Conservation (phyloP, 2,888 invertebrate species). For the Parnassius mnemosyne region DNA sequence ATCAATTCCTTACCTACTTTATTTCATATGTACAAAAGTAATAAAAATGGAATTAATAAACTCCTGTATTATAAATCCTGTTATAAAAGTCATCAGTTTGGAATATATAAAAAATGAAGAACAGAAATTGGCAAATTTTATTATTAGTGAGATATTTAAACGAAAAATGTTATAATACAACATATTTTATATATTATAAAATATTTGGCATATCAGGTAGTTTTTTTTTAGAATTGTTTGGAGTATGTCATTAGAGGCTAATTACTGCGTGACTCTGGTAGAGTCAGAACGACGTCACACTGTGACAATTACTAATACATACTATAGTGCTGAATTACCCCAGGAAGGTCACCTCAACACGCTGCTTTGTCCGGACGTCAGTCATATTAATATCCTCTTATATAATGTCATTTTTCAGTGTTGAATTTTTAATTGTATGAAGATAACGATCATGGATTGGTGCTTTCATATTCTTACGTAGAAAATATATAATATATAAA, state of each 20-base stretch:
- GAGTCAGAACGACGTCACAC: constrained; percentile 31
- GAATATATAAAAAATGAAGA: too few species aligned
- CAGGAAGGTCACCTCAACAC: constrained; percentile 47
- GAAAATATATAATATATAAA: too few species aligned
- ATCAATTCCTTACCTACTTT: constrained; percentile 4
- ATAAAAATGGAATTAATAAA: too few species aligned
- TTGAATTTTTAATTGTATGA: neutral
- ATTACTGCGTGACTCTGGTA: constrained; percentile 8
- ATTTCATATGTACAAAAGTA: neutral
- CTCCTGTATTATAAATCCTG: too few species aligned
- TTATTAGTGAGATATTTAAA: too few species aligned
- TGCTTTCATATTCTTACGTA: too few species aligned
- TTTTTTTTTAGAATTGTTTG: neutral
- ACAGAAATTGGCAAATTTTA: too few species aligned
- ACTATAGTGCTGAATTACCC: constrained; percentile 31
- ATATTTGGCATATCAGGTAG: too few species aligned
- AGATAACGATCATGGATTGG: too few species aligned
- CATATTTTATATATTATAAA: too few species aligned
- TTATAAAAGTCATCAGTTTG: too few species aligned
- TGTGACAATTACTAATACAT: constrained; percentile 49
- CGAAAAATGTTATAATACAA: too few species aligned
- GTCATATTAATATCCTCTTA: constrained; percentile 15
- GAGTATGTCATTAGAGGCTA: constrained; percentile 5
- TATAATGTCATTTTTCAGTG: constrained; percentile 15
- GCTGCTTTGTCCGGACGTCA: constrained; percentile 31